Conservation (phyloP, 2,113 vertebrate species). For the Siphamia tubifer region DNA sequence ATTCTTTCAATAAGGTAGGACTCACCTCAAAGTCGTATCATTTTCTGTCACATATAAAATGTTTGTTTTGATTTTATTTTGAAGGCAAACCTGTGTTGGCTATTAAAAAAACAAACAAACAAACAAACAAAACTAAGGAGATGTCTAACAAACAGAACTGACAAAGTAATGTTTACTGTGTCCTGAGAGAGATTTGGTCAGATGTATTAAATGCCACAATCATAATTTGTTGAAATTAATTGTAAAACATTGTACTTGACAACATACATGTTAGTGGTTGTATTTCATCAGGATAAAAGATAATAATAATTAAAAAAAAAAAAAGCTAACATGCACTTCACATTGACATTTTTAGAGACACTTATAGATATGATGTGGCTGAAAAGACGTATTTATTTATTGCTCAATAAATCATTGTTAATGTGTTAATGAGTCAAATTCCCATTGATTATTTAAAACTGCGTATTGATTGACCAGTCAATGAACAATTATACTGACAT, state of each 20-base stretch:
- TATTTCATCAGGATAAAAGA: background rate
- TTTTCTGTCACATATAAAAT: constrained; percentile 70
- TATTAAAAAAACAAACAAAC: constrained; percentile 1
- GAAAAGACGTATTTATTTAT: constrained; percentile 47
- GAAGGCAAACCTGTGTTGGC: constrained; percentile 61
- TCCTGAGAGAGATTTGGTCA: constrained; percentile 74
- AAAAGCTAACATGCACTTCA: constrained; percentile 5
- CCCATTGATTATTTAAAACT: constrained; percentile 27
- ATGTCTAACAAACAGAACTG: background rate
- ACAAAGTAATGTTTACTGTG: constrained; percentile 15
- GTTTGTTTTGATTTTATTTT: constrained; percentile 43
- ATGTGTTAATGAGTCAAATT: constrained; percentile 16
- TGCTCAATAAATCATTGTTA: constrained; percentile 50
- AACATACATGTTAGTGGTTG: background rate
- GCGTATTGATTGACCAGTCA: constrained; percentile 30
- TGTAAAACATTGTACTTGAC: background rate
- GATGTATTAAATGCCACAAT: constrained; percentile 38
- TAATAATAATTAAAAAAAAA: too few relatives aligned
- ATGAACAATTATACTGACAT: constrained; percentile 39
- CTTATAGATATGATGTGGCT: background rate
- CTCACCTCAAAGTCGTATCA: constrained; percentile 82
- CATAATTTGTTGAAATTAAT: constrained; percentile 25
- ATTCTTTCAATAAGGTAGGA: constrained; percentile 83
- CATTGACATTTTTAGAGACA: background rate
- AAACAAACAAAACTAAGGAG: background rate